Base-by-base conservation (phyloP, 2,797 vertebrate species). In the Amphiprion clarkii region DNA sequence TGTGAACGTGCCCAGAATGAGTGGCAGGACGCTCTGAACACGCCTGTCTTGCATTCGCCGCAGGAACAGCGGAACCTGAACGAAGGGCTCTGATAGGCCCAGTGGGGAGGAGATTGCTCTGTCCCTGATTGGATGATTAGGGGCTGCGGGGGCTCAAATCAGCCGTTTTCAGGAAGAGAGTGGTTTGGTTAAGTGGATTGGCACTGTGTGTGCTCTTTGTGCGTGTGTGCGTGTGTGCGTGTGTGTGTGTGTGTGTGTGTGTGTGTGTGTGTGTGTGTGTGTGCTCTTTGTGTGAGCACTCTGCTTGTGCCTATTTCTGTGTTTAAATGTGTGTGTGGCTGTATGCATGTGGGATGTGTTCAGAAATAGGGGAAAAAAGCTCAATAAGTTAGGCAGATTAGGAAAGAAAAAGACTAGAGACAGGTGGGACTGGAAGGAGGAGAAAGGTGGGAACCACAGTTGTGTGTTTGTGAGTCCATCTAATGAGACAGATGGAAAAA, bases 51-150 rank as follows among this genome's bases (percentile, higher is more conserved):
- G 85, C 86, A 86, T 80, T 91, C 91, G 17, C 90, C 55, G 84
- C 88, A 44, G 94, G 94, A 94, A 94, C 91, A 94, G 93, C 93
- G 77, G 94, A 95, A 93, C 95, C 95, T 89, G 88, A 93, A 93
- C 92, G 92, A 92, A 90, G 94, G 93, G 91, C 86, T 92, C 95
- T 95, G 94, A 90, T 93, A 91, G 94, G 94, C 95, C 75, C 94
- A 93, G 94, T 93, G 90, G 96, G 95, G 94, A 94, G 95, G 94
- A 95, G 96, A 96, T 96, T 96, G 96, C 95, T 94, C 95, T 95
- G 96, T 93, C 95, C 94, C 95, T 93, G 87, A 95, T 96, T 97
- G 97, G 95, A 96, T 99, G 96, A 98, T 99, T 98, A 97, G 92
- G 95, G 96, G 95, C 97, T 96, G 96, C 95, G 74, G 97, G 98